phyloP scores from a whole-genome alignment of 2,113 vertebrate genomes.

The Isichthys henryi region DNA sequence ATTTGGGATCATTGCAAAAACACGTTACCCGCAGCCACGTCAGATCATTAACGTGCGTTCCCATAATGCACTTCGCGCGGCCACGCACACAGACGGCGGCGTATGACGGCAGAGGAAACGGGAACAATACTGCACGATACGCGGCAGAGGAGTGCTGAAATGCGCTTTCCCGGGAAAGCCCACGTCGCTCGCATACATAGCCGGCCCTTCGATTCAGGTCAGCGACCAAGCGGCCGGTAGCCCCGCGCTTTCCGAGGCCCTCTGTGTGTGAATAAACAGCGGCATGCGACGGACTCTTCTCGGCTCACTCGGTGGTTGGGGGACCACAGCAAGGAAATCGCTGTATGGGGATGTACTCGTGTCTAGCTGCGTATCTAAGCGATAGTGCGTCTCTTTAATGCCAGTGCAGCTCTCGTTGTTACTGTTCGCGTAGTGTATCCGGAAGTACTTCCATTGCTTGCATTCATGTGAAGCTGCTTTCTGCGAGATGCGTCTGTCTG shows the following conservation, averaged over 20 bases:
- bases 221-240: not conserved
- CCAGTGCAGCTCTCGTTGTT: not conserved
- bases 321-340: not conserved
- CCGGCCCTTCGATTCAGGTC: slow-evolving; percentile 8
- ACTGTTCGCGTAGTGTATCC: not conserved
- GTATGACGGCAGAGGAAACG: not conserved
- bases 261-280: not conserved
- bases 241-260: not conserved
- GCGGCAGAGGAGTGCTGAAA: not conserved
- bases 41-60: slow-evolving; percentile 18
- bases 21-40: not conserved
- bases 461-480: not conserved
- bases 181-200: not conserved
- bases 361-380: not conserved
- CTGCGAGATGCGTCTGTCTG: not conserved
- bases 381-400: not conserved
- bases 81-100: slow-evolving; percentile 51
- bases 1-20: not conserved
- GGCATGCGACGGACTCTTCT: not conserved
- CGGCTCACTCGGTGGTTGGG: no score
- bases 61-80: slow-evolving; percentile 55
- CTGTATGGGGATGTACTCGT: not conserved
- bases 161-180: not conserved
- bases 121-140: not conserved
- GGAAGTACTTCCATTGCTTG: not conserved